Percentiles rank a stretch among this genome's conserved stretches.
Evolutionary conservation across 2,888 invertebrate genomes (phyloP).

Genomic region (Cerceris rybyensis): DNA sequence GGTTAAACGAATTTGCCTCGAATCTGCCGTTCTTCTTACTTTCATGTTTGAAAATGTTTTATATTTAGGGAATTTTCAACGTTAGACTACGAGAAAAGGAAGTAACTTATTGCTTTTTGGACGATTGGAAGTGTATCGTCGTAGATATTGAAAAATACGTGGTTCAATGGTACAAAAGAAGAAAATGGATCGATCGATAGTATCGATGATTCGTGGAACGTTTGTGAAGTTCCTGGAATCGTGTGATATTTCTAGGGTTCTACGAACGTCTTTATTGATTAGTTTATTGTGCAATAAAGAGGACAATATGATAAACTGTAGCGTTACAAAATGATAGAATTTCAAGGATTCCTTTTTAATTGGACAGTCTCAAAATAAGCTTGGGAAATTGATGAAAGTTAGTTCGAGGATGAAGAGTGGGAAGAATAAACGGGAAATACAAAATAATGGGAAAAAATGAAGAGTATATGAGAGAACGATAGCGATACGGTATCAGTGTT

Average conservation of each 20-base stretch:
- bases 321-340: too few relatives aligned
- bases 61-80: not conserved
- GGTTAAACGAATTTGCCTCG: not conserved
- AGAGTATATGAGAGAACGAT: not conserved
- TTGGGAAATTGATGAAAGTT: too few relatives aligned
- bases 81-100: not conserved
- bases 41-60: not conserved
- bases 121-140: slow-evolving; percentile 41
- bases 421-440: not conserved
- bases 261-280: slow-evolving; percentile 22
- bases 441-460: not conserved
- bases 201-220: slow-evolving; percentile 42
- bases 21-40: not conserved
- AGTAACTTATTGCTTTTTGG: not conserved
- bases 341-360: not conserved
- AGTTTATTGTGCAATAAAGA: not conserved
- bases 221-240: slow-evolving; percentile 46
- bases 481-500: not conserved
- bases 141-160: slow-evolving; percentile 45
- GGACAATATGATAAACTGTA: not conserved
- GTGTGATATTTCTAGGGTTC: slow-evolving; percentile 52
- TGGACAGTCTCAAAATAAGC: not conserved
- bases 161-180: slow-evolving; percentile 26
- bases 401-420: too few relatives aligned
- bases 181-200: slow-evolving; percentile 39